Evolutionary conservation across 2,888 invertebrate species (phyloP), one percentile per base, ranked within the genome.

Genomic region (Venustoraphidia nigricollis): DNA sequence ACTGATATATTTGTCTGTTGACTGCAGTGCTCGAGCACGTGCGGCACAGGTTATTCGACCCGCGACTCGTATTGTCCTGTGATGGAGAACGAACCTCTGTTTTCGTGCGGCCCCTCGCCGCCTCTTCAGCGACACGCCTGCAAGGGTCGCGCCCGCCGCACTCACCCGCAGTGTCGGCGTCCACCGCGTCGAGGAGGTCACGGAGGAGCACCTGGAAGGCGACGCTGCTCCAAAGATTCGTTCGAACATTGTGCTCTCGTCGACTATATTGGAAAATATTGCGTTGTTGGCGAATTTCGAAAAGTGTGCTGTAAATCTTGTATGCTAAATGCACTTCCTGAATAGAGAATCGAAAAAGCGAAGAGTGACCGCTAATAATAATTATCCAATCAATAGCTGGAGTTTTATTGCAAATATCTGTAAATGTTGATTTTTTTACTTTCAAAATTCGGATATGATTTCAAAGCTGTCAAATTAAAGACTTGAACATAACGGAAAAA

Each of bases 1-100:
- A 48, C 45, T 37, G 44, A 44, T 39, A 45, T 46, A 42, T 45
- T 11, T 39, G 34, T 39, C 17, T 17, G 17, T n/a, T n/a, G n/a
- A n/a, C n/a, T 61, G n/a, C 59, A 81, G 79, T 81, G 81, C 61
- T 79, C 79, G 1, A 66, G 71, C 37, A 72, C 69, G 1, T 80
- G 79, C 56, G 79, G 79, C 1, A 67, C 68, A 2, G 79, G 79
- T 1, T 57, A 73, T 2, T 73, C 77, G 10, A 66, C 67, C 1
- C 68, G 77, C 3, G 70, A 74, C 1, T 65, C 75, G 0, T 59
- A 67, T 2, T 80, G 80, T 54, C 71, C 73, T 0, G 72, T 73
- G 0, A 56, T 69, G 0, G 63, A 70, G 49, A 71, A 68, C 2
- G 66, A 69, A 54, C 56, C 58, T 34, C 58, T 62, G 9, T 66